Base-by-base conservation (phyloP, 1,140 invertebrate genomes). In the Drosophila quadrilineata region DNA sequence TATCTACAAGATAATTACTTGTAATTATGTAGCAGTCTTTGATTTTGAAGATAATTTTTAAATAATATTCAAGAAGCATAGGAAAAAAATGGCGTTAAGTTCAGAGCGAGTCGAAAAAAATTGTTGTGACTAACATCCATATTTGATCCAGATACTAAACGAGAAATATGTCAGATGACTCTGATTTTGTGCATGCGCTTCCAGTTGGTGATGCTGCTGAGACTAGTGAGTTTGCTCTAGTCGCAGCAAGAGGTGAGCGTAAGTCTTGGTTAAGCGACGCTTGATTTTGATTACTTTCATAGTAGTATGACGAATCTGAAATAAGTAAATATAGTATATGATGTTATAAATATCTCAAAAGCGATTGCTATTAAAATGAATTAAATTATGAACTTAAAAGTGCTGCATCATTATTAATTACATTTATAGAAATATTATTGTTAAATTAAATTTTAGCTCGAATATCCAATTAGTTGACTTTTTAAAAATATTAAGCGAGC, bases 171-270 rank as follows among this genome's bases (percentile, higher is more conserved):
- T 89, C 88, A 6, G 88, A 88, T 64, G 91, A 90, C 75, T 93
- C 93, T 10, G 92, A 91, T 84, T 94, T 94, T 6, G 93, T 92
- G 86, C 93, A 94, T 35, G 93, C 93, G 87, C 93, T 94, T 60
- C 93, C 94, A 43, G 93, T 94, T 19, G 94, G 94, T 22, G 94
- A 94, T 24, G 94, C 93, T 2, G 94, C 94, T 40, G 93, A 93
- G 2, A 93, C 93, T 19, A 94, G 90, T 28, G 93, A 94, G 84
- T 94, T 94, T 2, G 94, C 93, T 43, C 93, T 88, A 2, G 94
- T 94, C 17, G 94, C 93, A 17, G 93, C 93, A 54, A 94, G 85
- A 33, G 94, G 94, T 33, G 93, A 94, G 29, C 93, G 91, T 75
- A 93, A 92, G 46, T 90, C 74, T 66, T 82, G 87, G 48, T 88